Evolutionary conservation across 2,113 vertebrate genomes (phyloP).

Genomic region (Elgaria multicarinata): DNA sequence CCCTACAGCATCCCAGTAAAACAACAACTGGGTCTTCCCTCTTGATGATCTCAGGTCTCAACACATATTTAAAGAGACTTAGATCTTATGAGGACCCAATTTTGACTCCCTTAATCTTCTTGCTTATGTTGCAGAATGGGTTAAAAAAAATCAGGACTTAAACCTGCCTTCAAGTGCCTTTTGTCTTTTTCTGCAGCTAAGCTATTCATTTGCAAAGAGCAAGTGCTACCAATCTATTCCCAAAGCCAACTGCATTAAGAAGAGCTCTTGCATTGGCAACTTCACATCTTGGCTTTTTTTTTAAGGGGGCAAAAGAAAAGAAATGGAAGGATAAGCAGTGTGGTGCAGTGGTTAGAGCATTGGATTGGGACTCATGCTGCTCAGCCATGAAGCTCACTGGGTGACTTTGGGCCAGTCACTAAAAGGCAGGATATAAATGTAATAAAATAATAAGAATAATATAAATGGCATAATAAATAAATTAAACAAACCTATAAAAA

Average conservation of each 20-base stretch:
- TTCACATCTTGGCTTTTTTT: neutral
- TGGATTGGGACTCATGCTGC: too few species aligned
- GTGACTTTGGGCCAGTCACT: too few species aligned
- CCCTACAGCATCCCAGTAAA: too few species aligned
- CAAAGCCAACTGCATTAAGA: neutral
- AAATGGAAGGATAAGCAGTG: too few species aligned
- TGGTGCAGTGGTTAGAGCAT: too few species aligned
- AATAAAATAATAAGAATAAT: too few species aligned
- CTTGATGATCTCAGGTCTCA: neutral
- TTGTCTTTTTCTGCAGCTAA: neutral
- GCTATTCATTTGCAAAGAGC: neutral
- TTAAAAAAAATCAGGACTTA: neutral
- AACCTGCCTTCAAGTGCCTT: neutral
- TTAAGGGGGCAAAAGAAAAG: neutral
- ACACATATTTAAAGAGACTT: neutral
- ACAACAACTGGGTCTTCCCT: too few species aligned
- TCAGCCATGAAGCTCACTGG: neutral
- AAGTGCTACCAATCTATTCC: neutral
- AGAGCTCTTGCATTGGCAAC: too few species aligned
- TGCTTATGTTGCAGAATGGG: neutral
- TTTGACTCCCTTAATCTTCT: neutral
- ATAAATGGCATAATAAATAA: too few species aligned
- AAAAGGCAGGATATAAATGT: neutral
- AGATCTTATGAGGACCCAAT: too few species aligned
- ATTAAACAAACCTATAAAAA: too few species aligned